These are phyloP conservation scores for Heteromyza rotundicornis DNA, from an alignment of 2,888 invertebrate genomes.

Conservation along the genomic window DNA sequence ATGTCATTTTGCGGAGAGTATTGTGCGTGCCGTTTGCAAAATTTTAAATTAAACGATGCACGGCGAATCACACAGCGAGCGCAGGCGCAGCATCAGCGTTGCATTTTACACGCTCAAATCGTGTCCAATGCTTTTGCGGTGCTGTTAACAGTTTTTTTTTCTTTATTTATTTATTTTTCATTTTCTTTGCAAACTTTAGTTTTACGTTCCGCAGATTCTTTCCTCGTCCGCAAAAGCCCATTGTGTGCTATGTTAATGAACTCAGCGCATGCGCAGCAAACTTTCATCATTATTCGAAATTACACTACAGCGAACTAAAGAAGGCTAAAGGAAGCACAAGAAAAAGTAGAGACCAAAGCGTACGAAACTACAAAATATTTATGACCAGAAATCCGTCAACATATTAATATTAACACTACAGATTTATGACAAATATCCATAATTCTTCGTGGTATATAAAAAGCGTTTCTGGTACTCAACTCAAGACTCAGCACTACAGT, in stretches of 20 bases:
- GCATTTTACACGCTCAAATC: not conserved
- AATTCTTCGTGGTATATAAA: conserved; percentile 20
- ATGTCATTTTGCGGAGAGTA: conserved; percentile 47
- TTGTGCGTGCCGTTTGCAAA: conserved; percentile 57
- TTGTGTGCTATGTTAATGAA: not conserved
- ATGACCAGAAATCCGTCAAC: conserved; percentile 57
- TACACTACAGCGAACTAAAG: conserved; percentile 40
- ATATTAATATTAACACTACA: conserved; percentile 52
- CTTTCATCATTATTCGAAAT: conserved; percentile 55
- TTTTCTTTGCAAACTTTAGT: conserved; percentile 53
- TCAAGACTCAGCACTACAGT: conserved; percentile 16
- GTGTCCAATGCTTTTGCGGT: conserved; percentile 10
- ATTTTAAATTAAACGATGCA: conserved; percentile 53
- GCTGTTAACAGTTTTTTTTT: conserved; percentile 7
- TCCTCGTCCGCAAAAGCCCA: not conserved
- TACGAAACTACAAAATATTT: conserved; percentile 42
- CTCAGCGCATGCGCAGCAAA: conserved; percentile 40
- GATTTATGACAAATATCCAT: conserved; percentile 32
- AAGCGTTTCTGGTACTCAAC: conserved; percentile 18
- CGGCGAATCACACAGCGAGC: conserved; percentile 42
- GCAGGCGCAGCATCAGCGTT: conserved; percentile 3
- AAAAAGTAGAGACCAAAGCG: conserved; percentile 16
- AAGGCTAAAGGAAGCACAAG: conserved; percentile 23
- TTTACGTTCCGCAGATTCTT: conserved; percentile 12
- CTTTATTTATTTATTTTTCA: conserved; percentile 35